Conservation (phyloP, 1,140 invertebrate species). For the Meloidogyne chitwoodi region DNA sequence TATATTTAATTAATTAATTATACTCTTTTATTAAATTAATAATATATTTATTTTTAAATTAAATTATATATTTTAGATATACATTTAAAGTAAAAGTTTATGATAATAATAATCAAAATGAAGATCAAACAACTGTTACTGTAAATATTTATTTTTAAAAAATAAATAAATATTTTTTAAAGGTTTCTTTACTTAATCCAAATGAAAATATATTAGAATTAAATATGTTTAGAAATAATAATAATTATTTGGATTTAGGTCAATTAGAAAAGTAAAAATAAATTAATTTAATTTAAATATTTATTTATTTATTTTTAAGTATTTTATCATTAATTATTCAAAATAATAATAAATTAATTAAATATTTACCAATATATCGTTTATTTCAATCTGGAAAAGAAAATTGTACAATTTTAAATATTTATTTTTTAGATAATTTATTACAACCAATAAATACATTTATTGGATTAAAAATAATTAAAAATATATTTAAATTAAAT, state of each 20-base stretch:
- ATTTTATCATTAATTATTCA: not conserved
- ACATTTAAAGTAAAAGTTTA: not conserved
- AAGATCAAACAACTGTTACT: not conserved
- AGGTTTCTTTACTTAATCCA: not conserved
- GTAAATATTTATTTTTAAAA: not conserved
- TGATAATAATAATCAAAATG: not conserved
- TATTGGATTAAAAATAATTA: not conserved
- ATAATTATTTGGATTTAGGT: not conserved
- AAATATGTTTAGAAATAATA: not conserved
- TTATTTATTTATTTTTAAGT: not conserved
- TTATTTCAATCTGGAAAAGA: not conserved
- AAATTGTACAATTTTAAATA: not conserved
- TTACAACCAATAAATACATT: not conserved
- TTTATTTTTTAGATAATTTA: constrained; percentile 3
- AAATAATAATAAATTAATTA: not conserved
- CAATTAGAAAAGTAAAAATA: not conserved
- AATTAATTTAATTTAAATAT: not conserved
- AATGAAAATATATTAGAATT: not conserved
- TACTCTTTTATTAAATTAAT: not conserved
- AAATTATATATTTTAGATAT: not conserved
- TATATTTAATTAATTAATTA: not conserved
- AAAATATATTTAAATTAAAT: not conserved
- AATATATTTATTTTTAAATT: not conserved
- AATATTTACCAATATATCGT: not conserved
- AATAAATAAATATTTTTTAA: too few relatives aligned